phyloP scores from a whole-genome alignment of 2,888 invertebrate species.

The Smittia sp. region DNA sequence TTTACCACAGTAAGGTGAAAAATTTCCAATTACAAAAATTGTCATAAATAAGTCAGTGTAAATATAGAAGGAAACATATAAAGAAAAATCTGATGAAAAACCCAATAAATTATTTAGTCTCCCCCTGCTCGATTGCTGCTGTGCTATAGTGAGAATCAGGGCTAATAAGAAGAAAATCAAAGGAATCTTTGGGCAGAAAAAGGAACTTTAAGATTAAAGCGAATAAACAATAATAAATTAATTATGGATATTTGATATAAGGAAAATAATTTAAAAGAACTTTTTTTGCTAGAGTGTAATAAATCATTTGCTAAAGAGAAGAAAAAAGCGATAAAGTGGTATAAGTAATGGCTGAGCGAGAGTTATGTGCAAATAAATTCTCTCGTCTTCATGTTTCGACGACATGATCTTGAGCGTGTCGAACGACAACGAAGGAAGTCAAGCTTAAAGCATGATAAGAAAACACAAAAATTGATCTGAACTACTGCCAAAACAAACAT shows the following conservation, averaged over 20 bases:
- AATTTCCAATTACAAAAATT: conserved; percentile 39
- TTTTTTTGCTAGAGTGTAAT: conserved; percentile 15
- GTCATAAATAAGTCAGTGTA: conserved; percentile 27
- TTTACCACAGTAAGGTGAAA: conserved; percentile 5
- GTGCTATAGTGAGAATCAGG: conserved; percentile 14
- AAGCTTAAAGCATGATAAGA: neutral
- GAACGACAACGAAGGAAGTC: neutral
- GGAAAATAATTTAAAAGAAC: neutral
- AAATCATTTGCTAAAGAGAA: conserved; percentile 18
- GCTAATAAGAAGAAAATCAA: neutral
- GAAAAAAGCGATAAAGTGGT: neutral
- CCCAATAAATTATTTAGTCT: conserved; percentile 38
- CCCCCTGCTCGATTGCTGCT: conserved; percentile 17
- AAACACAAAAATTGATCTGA: neutral
- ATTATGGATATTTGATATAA: conserved; percentile 28
- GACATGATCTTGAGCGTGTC: neutral
- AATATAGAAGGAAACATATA: conserved; percentile 29
- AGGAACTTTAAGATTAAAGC: conserved; percentile 20
- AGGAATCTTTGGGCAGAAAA: neutral
- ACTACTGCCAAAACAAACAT: conserved; percentile 30
- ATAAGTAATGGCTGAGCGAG: neutral
- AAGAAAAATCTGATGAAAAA: conserved; percentile 40
- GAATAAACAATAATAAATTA: conserved; percentile 34
- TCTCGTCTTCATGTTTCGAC: conserved; percentile 3
- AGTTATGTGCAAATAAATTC: neutral